Percentiles rank a stretch among this genome's conserved stretches.
Conservation (phyloP, 2,797 vertebrate genomes). For the Sebastes itinus region DNA sequence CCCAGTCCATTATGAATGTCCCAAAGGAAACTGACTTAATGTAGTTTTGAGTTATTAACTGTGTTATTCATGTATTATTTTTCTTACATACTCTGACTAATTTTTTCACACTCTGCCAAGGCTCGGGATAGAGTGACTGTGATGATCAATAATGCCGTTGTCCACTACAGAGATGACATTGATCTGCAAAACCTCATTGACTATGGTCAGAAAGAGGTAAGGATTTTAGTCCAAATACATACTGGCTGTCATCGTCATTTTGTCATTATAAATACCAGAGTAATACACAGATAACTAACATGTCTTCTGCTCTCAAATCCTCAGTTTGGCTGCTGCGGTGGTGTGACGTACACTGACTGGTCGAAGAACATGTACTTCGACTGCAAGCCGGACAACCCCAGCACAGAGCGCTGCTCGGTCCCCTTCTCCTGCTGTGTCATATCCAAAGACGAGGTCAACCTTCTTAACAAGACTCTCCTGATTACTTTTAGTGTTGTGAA, state of each 20-base stretch:
- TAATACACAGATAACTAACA: neutral
- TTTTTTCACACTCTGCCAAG: slow-evolving; percentile 67
- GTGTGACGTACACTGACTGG: slow-evolving; percentile 90
- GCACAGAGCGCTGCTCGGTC: slow-evolving; percentile 91
- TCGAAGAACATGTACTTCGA: slow-evolving; percentile 95
- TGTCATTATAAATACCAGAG: neutral
- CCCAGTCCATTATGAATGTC: slow-evolving; percentile 27
- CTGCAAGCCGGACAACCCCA: slow-evolving; percentile 87
- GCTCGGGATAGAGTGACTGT: slow-evolving; percentile 88
- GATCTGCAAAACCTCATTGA: slow-evolving; percentile 97
- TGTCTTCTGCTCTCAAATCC: neutral
- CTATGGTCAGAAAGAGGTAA: slow-evolving; percentile 92
- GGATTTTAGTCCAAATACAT: neutral
- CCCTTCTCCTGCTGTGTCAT: slow-evolving; percentile 93
- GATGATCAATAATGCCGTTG: slow-evolving; percentile 86
- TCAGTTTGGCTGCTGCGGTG: slow-evolving; percentile 94
- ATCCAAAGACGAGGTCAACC: slow-evolving; percentile 76
- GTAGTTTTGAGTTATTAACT: slow-evolving; percentile 30
- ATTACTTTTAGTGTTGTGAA: neutral
- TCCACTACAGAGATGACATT: slow-evolving; percentile 92
- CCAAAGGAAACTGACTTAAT: slow-evolving; percentile 42
- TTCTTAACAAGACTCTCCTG: too few species aligned
- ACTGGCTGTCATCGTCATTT: neutral
- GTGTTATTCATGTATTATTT: neutral
- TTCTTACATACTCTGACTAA: neutral